phyloP scores from a whole-genome alignment of 2,113 vertebrate species.

The Tamias sibiricus region DNA sequence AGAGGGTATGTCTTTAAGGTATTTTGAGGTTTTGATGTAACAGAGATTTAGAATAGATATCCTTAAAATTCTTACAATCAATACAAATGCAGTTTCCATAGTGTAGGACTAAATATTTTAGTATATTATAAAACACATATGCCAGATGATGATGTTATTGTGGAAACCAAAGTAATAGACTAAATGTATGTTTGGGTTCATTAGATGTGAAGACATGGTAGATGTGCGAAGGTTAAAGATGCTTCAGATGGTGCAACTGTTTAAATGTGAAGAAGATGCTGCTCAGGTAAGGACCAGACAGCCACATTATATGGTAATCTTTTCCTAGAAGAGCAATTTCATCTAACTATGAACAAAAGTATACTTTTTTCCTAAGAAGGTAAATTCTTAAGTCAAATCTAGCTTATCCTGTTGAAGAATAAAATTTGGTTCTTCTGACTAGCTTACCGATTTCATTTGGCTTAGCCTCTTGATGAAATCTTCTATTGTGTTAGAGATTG shows the following conservation, averaged over 20 bases:
- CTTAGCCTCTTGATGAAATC: slow-evolving; percentile 15
- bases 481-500: slow-evolving; percentile 19
- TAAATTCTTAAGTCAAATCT: slow-evolving; percentile 28
- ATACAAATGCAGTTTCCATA: slow-evolving; percentile 24
- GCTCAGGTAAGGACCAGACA: slow-evolving; percentile 87
- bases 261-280: slow-evolving; percentile 99
- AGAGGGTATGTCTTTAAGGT: slow-evolving; percentile 50
- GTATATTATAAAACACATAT: neutral
- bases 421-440: neutral
- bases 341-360: neutral
- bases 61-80: slow-evolving; percentile 53
- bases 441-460: slow-evolving; percentile 12
- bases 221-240: slow-evolving; percentile 97
- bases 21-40: slow-evolving; percentile 63
- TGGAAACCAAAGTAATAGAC: neutral
- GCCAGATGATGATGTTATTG: neutral
- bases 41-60: slow-evolving; percentile 44
- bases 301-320: neutral
- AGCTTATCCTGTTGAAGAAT: slow-evolving; percentile 37
- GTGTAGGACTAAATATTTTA: slow-evolving; percentile 32
- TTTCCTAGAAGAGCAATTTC: slow-evolving; percentile 1
- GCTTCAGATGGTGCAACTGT: slow-evolving; percentile 99
- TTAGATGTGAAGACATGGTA: slow-evolving; percentile 96
- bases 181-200: slow-evolving; percentile 65
- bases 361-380: slow-evolving; percentile 7